Base-by-base conservation (phyloP, 2,797 vertebrate genomes). In the Lindbergichthys nudifrons region DNA sequence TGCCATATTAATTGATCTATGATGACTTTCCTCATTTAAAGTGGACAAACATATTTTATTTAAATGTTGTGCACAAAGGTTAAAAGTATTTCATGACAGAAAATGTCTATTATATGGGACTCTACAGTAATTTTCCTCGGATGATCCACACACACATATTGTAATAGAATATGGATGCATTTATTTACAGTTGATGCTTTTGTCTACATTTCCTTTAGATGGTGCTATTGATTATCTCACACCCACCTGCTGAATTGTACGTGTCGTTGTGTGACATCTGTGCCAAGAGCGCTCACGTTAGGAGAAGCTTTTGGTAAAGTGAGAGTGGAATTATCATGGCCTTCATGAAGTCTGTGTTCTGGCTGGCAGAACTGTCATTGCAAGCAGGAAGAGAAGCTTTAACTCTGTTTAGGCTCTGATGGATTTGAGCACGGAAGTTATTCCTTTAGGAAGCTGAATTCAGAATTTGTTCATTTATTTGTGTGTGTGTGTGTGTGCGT, bases 331-430 rank as follows among this genome's bases (percentile, higher is more conserved):
- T 66, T 68, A 77, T 46, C 52, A 45, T 64, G 67, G 42, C 51
- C 58, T 65, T 79, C 59, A 76, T 68, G 18, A 64, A 70, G 45
- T 63, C 46, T 79, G 48, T 77, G 64, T 74, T 81, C 76, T 75
- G 62, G 58, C 75, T 83, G 70, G 16, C 62, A 67, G 65, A 77
- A 43, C 48, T 70, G 59, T 69, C 76, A 66, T 65, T 19, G 39
- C 39, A 77, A 41, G 69, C 61, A 54, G 70, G 18, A 51, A 63
- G 19, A 66, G 19, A 23, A 53, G 60, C 16, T 71, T 59, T 58
- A 46, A 50, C 72, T 59, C 19, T 56, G 11, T 64, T 64, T 26
- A 16, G 26, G 18, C 48, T 64, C 13, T 11, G 60, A 54, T 76
- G 47, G 43, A 51, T 73, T 66, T 54, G 10, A 47, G 18, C 73